Percentiles rank a stretch among this genome's conserved stretches.
phyloP scores from a whole-genome alignment of 2,888 invertebrate genomes.

The Andrena dorsata region DNA sequence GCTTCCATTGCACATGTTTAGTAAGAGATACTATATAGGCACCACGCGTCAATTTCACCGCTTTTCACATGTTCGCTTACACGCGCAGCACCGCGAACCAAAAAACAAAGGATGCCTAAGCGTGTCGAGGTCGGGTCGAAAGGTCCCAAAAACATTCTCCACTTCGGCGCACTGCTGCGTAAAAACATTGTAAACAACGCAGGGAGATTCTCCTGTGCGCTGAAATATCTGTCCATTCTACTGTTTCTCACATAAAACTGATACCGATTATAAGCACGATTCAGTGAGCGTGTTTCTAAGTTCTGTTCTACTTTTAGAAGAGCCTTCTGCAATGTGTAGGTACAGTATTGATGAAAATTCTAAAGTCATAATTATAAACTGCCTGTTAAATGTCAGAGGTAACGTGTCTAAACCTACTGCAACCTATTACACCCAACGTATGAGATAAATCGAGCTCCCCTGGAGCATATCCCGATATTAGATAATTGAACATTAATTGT shows the following conservation, averaged over 20 bases:
- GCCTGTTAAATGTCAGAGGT: conserved; percentile 47
- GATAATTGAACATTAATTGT: conserved; percentile 25
- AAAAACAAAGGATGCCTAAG: conserved; percentile 43
- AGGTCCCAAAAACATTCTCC: conserved; percentile 46
- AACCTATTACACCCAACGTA: neutral
- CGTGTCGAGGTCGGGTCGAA: conserved; percentile 54
- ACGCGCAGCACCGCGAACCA: neutral
- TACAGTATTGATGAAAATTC: conserved; percentile 3
- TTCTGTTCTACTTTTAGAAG: neutral
- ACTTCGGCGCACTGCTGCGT: conserved; percentile 13
- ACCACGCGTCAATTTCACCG: neutral
- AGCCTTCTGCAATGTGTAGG: neutral
- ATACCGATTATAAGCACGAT: neutral
- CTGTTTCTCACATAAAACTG: neutral
- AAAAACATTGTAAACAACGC: conserved; percentile 18
- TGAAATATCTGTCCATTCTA: neutral
- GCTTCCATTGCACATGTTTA: neutral
- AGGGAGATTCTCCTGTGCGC: neutral
- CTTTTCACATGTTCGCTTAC: conserved; percentile 7
- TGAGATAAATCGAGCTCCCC: conserved; percentile 1
- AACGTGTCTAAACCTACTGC: neutral
- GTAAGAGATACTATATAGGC: neutral
- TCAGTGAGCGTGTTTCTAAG: too few relatives aligned
- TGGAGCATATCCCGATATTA: conserved; percentile 7
- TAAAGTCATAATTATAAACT: conserved; percentile 42